Conservation (phyloP, 2,888 invertebrate species). For the Rotaria sp. region DNA sequence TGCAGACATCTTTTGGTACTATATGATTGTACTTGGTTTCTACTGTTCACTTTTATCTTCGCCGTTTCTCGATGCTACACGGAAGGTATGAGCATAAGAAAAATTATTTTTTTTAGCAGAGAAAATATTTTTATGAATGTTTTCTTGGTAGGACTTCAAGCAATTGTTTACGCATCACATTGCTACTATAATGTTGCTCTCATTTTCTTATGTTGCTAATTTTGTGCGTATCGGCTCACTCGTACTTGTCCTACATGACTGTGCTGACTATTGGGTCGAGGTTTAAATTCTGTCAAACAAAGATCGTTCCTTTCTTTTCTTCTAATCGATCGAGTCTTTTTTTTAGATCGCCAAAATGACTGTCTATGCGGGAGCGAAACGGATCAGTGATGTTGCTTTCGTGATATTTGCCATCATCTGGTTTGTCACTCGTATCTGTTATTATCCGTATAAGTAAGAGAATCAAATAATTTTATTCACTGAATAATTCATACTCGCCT, state of each 20-base stretch:
- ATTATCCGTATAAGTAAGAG: conserved; percentile 67
- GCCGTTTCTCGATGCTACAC: conserved; percentile 67
- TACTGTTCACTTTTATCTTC: conserved; percentile 76
- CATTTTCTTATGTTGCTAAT: conserved; percentile 88
- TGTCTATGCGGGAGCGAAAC: conserved; percentile 82
- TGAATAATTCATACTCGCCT: conserved; percentile 45
- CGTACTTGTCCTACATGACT: conserved; percentile 61
- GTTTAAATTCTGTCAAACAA: too few species aligned
- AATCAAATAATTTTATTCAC: background rate
- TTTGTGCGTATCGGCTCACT: conserved; percentile 79
- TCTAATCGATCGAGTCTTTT: conserved; percentile 9
- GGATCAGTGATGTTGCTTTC: conserved; percentile 77
- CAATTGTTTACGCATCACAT: conserved; percentile 97
- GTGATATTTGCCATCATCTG: conserved; percentile 79
- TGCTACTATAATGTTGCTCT: conserved; percentile 74
- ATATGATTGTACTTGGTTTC: conserved; percentile 85
- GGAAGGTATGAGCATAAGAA: conserved; percentile 54
- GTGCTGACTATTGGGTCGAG: conserved; percentile 57
- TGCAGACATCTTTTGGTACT: conserved; percentile 86
- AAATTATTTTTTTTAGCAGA: too few species aligned
- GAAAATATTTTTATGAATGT: too few species aligned
- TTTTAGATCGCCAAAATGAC: conserved; percentile 86
- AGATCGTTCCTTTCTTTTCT: background rate
- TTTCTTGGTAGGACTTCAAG: conserved; percentile 66
- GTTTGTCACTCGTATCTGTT: conserved; percentile 78